phyloP scores from a whole-genome alignment of 2,113 vertebrate species.

The Cyprinodon variegatus region DNA sequence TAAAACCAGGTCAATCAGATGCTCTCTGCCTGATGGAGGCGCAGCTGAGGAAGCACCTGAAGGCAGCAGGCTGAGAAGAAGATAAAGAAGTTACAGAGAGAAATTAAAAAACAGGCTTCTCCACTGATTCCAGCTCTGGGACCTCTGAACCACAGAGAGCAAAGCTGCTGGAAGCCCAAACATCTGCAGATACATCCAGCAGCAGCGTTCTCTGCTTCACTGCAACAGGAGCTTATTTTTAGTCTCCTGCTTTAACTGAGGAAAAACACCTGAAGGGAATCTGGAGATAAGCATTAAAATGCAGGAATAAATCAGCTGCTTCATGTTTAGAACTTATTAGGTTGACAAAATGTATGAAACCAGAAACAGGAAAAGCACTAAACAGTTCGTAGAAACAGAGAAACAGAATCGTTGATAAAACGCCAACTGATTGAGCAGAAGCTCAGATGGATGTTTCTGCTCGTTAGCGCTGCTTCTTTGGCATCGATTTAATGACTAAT shows the following conservation, averaged over 20 bases:
- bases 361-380: background rate
- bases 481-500: no score
- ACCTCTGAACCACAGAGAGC: constrained; percentile 21
- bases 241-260: constrained; percentile 11
- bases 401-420: background rate
- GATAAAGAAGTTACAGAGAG: constrained; percentile 22
- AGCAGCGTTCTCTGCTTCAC: background rate
- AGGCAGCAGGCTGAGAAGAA: constrained; percentile 30
- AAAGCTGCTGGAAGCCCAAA: constrained; percentile 34
- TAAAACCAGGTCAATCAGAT: background rate
- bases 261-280: constrained; percentile 6
- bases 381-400: background rate
- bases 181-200: background rate
- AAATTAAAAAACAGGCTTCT: constrained; percentile 9
- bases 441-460: no score
- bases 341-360: background rate
- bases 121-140: constrained; percentile 36
- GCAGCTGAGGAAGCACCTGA: constrained; percentile 20
- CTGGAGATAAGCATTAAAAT: background rate
- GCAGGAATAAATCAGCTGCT: background rate
- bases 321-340: background rate
- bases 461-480: no score
- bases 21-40: background rate
- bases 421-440: no score
- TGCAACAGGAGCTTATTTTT: constrained; percentile 5